These are phyloP conservation scores for Apostichopus parvimensis DNA, from an alignment of 35 echinoderm and acorn worm species.

Conservation along the genomic window DNA sequence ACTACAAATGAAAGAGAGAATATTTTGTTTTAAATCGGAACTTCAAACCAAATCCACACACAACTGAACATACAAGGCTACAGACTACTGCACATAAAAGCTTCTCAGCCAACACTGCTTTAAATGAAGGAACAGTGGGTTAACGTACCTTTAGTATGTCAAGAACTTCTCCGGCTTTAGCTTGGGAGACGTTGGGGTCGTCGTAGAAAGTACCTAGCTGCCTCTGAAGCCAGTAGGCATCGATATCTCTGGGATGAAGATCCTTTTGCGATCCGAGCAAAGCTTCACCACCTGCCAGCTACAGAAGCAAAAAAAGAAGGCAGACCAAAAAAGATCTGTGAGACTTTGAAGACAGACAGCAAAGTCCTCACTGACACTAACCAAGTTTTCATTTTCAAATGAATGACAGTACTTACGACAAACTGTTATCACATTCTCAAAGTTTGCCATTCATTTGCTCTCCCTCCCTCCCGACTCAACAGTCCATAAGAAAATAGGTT, in stretches of 20 bases:
- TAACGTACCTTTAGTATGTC: conserved; percentile 83
- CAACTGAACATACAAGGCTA: too few species aligned
- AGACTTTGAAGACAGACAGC: neutral
- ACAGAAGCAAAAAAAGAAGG: neutral
- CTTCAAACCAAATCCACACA: neutral
- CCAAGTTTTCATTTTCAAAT: neutral
- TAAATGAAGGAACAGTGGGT: neutral
- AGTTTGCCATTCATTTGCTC: too few species aligned
- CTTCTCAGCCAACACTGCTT: neutral
- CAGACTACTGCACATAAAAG: neutral
- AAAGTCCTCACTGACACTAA: neutral
- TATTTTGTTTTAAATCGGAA: too few species aligned
- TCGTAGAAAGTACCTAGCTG: conserved; percentile 91
- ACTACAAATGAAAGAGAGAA: too few species aligned
- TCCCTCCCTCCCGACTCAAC: too few species aligned
- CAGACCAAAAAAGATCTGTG: neutral
- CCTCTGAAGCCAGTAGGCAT: conserved; percentile 97
- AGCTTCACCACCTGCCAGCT: conserved; percentile 86
- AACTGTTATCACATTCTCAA: too few species aligned
- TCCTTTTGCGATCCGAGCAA: conserved; percentile 74
- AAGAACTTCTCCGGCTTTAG: conserved; percentile 82
- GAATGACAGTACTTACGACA: too few species aligned
- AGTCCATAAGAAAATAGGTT: too few species aligned
- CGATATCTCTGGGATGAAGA: conserved; percentile 90
- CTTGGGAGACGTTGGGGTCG: conserved; percentile 96